These are phyloP conservation scores for Bembecia ichneumoniformis DNA, from an alignment of 2,888 invertebrate genomes.

Conservation along the genomic window DNA sequence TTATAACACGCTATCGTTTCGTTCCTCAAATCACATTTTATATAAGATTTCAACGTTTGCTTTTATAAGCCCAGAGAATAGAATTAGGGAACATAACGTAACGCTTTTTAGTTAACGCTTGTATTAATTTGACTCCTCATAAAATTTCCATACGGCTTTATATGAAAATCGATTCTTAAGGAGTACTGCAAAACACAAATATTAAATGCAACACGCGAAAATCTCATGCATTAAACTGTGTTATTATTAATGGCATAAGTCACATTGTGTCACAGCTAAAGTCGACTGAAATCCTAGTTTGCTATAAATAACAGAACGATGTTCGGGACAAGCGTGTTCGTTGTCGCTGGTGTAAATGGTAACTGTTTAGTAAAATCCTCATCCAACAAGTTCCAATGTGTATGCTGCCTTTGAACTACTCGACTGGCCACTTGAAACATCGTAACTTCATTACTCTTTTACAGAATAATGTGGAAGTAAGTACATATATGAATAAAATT, in stretches of 20 bases:
- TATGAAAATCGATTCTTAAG: too few relatives aligned
- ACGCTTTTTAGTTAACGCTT: too few relatives aligned
- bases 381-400: conserved; percentile 10
- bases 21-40: too few relatives aligned
- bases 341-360: conserved; percentile 2
- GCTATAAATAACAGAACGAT: conserved; percentile 32
- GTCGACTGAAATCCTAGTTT: conserved; percentile 18
- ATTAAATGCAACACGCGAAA: not conserved
- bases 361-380: not conserved
- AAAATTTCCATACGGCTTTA: too few relatives aligned
- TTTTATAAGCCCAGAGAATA: too few relatives aligned
- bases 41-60: too few relatives aligned
- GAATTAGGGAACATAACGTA: too few relatives aligned
- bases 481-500: too few relatives aligned
- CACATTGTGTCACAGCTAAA: conserved; percentile 20
- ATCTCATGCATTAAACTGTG: conserved; percentile 22
- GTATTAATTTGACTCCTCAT: too few relatives aligned
- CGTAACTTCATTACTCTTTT: not conserved
- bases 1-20: too few relatives aligned
- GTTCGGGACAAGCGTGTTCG: conserved; percentile 13
- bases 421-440: not conserved
- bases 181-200: too few relatives aligned
- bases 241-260: conserved; percentile 17
- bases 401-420: conserved; percentile 5
- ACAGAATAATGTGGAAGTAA: too few relatives aligned